Evolutionary conservation across 2,888 invertebrate species (phyloP), one percentile per base, ranked within the genome.

Genomic region (Drosophila ochracea): DNA sequence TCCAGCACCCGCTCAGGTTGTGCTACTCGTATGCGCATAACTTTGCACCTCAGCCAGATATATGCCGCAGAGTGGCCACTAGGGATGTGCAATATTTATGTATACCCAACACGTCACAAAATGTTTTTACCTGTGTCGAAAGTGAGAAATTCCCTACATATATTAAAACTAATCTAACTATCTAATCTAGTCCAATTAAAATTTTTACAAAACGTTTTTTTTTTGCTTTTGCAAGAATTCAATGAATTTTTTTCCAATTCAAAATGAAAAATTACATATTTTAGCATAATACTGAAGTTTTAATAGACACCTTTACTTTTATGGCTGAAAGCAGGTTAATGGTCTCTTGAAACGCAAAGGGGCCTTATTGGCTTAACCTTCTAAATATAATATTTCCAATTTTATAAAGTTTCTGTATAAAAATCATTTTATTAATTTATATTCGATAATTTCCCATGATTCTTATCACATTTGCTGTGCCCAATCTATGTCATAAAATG

Each of bases 31-130:
- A 78, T 84, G 86, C 89, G 87, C 87, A 87, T 87, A 83, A 89
- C 84, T 87, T 89, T 83, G 89, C 87, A 88, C 87, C 87, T 88
- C 77, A 74, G 47, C 59, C 73, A 73, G 76, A 68, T 73, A 66
- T 67, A 41, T 41, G 55, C 30, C 35, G 33, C 58, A 55, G 41
- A 71, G 60, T 75, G 50, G 53, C 62, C 55, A 53, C 65, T 35
- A 71, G 65, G 55, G 79, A 65, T 72, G 76, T 31, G 62, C 78
- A 30, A 39, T 54, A 60, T 43, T 65, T 62, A 39, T 35, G 21
- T 59, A 30, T 25, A 53, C 30, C 35, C n/a, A 52, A 39, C 28
- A 28, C 55, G 64, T 68, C 62, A 41, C 37, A 49, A 41, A 25
- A 47, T 47, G 43, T 9, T 47, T 47, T 47, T 47, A 4, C 25